These are phyloP conservation scores for Heliothis peltigera DNA, from an alignment of 2,888 invertebrate species.

Conservation along the genomic window DNA sequence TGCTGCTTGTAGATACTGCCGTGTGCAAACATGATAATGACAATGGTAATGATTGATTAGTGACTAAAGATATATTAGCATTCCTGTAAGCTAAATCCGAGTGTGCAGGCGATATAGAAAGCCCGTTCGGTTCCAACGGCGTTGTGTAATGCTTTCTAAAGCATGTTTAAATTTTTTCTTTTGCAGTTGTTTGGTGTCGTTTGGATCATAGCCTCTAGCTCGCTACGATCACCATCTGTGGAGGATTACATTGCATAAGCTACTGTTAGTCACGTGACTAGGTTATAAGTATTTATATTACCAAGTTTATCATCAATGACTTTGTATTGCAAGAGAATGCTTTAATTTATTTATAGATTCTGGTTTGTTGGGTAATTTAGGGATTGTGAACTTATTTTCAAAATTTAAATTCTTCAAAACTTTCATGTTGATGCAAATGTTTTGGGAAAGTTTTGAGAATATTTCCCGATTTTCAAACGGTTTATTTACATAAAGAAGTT, in stretches of 20 bases:
- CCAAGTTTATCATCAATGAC: conserved; percentile 48
- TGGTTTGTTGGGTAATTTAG: conserved; percentile 12
- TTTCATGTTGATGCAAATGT: conserved; percentile 16
- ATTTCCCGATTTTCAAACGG: neutral
- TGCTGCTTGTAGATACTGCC: conserved; percentile 84
- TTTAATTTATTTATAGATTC: conserved; percentile 30
- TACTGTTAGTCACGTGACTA: conserved; percentile 81
- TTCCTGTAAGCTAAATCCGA: conserved; percentile 88
- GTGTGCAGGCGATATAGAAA: conserved; percentile 88
- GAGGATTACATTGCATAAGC: conserved; percentile 89
- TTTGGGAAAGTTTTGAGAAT: neutral
- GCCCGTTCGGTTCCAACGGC: conserved; percentile 85
- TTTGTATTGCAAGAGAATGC: conserved; percentile 15
- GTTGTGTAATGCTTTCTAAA: conserved; percentile 86
- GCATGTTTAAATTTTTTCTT: conserved; percentile 90
- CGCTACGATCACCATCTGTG: conserved; percentile 91
- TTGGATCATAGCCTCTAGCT: conserved; percentile 90
- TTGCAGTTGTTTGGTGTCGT: conserved; percentile 91
- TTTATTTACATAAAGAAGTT: neutral
- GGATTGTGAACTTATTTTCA: conserved; percentile 10
- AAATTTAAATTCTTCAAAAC: conserved; percentile 12
- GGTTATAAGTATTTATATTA: conserved; percentile 56
- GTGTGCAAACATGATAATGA: conserved; percentile 78
- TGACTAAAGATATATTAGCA: conserved; percentile 79
- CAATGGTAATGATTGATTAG: conserved; percentile 79